phyloP scores from a whole-genome alignment of 2,888 invertebrate species.

The Timema cristinae region DNA sequence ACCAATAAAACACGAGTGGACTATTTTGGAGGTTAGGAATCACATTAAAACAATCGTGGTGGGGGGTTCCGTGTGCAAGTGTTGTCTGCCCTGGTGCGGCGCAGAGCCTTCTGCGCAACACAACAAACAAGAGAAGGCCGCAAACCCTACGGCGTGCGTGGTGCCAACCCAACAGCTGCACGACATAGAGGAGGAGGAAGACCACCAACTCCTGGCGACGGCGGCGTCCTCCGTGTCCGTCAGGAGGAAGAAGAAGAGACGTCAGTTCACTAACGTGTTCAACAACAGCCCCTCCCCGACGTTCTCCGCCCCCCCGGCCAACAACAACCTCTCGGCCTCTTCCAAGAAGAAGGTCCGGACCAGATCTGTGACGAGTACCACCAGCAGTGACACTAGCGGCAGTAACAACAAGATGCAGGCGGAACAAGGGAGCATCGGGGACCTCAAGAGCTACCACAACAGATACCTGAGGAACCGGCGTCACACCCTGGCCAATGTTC shows the following conservation, averaged over 20 bases:
- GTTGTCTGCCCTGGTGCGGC: constrained; percentile 31
- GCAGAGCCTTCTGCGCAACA: constrained; percentile 45
- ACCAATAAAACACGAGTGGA: no score
- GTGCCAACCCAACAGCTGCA: constrained; percentile 59
- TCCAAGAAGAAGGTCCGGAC: constrained; percentile 40
- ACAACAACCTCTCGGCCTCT: constrained; percentile 11
- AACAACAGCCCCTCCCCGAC: constrained; percentile 40
- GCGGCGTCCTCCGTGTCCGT: constrained; percentile 51
- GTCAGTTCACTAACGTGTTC: constrained; percentile 35
- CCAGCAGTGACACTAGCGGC: constrained; percentile 40
- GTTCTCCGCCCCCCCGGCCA: constrained; percentile 41
- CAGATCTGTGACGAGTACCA: constrained; percentile 41
- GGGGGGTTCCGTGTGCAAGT: constrained; percentile 34
- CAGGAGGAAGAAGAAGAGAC: constrained; percentile 49
- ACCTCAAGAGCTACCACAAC: constrained; percentile 84
- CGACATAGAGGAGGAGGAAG: constrained; percentile 80
- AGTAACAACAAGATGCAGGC: constrained; percentile 74
- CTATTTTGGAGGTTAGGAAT: no score
- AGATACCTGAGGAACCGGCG: constrained; percentile 80
- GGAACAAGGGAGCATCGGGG: constrained; percentile 86
- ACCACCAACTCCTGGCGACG: constrained; percentile 48
- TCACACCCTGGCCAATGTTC: constrained; percentile 88
- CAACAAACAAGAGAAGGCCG: constrained; percentile 18
- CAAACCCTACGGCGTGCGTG: constrained; percentile 18
- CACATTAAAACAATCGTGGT: constrained; percentile 28